phyloP scores from a whole-genome alignment of 2,888 invertebrate genomes.

The Lucinisca nassula region DNA sequence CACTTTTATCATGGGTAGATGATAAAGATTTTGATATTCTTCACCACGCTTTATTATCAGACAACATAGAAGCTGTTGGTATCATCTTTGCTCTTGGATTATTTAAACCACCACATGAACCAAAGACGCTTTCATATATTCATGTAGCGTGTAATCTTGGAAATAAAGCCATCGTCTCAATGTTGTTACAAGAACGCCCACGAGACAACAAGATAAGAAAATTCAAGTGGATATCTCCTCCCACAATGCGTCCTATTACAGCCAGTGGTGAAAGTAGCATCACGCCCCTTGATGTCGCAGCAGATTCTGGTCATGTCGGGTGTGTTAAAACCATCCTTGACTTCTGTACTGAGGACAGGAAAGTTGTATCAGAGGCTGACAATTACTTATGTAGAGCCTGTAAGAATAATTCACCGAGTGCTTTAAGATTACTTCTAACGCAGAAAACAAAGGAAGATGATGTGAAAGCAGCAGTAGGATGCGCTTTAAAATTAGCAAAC shows the following conservation, averaged over 20 bases:
- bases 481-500: constrained; percentile 78
- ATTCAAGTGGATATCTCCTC: constrained; percentile 46
- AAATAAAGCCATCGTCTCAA: constrained; percentile 73
- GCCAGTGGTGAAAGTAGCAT: constrained; percentile 30
- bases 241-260: constrained; percentile 47
- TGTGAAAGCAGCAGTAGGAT: constrained; percentile 78
- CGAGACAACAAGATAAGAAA: constrained; percentile 70
- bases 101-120: constrained; percentile 79
- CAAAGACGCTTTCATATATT: constrained; percentile 77
- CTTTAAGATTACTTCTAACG: constrained; percentile 77
- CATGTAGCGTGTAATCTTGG: constrained; percentile 83
- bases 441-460: constrained; percentile 67
- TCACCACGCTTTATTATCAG: constrained; percentile 82
- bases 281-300: constrained; percentile 82
- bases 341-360: constrained; percentile 51
- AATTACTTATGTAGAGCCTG: constrained; percentile 79
- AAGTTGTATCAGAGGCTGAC: constrained; percentile 50
- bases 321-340: constrained; percentile 81
- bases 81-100: constrained; percentile 78
- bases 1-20: constrained; percentile 72
- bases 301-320: constrained; percentile 73
- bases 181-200: constrained; percentile 80
- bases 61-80: constrained; percentile 79
- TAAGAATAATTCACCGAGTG: constrained; percentile 78
- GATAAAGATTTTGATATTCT: constrained; percentile 78